Evolutionary conservation across 1,140 invertebrate species (phyloP), one percentile per base, ranked within the genome.

Genomic region (Drosophila bocki): DNA sequence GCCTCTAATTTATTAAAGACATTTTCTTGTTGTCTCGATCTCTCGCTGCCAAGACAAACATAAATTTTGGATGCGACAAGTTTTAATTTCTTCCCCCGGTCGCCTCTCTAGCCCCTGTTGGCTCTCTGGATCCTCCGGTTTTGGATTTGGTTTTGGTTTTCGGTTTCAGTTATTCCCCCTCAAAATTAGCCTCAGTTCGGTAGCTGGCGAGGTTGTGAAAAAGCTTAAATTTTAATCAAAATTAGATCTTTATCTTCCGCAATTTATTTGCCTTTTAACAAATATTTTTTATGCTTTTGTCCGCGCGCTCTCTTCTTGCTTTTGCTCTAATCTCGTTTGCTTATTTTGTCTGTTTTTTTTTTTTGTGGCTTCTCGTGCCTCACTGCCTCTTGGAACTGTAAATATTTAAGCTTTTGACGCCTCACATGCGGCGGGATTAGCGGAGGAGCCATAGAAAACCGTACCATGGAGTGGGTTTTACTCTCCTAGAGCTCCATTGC

Each of bases 211-310:
- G 84, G 85, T 91, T 90, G 85, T 90, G 85, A 90, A 90, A 90
- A 90, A 90, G 85, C 85, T 90, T 90, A 90, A 90, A 90, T 90
- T 90, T 90, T 90, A 90, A 90, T 90, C 86, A 90, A 90, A 90
- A 90, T 85, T 85, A 85, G 85, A 90, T 90, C 82, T 76, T 90
- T 90, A 90, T 90, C 85, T 76, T 48, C 70, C 50, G 85, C 85
- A 85, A 87, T 82, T 87, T 87, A 87, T 87, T 87, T 87, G 83
- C 72, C 75, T 77, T 87, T 87, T 82, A 86, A 88, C 84, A 88
- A 88, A 88, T 88, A 83, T 88, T 87, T 76, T 86, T 82, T 64
- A 82, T 82, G 64, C 80, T 87, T 80, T 63, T 65, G 59, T 37
- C 39, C 19, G 35, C 65, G 35, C 48, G 61, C 48, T 39, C 53